A percentile compares a stretch with the other conserved stretches of the same genome.
phyloP scores from a whole-genome alignment of 2,797 vertebrate genomes.

The Sparus aurata region DNA sequence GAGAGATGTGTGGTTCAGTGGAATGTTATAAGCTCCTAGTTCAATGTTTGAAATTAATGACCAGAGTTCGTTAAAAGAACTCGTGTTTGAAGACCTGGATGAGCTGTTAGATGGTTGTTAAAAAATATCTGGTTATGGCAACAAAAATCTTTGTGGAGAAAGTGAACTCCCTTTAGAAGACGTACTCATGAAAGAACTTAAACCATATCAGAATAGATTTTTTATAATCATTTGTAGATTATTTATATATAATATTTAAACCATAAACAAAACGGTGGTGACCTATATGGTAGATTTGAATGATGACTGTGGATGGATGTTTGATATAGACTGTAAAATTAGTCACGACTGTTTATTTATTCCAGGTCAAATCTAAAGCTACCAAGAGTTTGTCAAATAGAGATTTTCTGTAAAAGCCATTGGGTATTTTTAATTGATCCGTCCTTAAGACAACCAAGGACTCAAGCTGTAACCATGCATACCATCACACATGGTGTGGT shows the following conservation, averaged over 20 bases:
- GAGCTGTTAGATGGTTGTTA: background rate
- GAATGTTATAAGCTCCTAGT: background rate
- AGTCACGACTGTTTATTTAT: slow-evolving; percentile 47
- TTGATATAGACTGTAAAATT: slow-evolving; percentile 20
- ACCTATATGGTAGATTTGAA: slow-evolving; percentile 35
- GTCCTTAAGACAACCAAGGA: slow-evolving; percentile 40
- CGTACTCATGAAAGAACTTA: slow-evolving; percentile 23
- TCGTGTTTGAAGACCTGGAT: background rate
- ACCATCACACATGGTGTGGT: slow-evolving; percentile 40
- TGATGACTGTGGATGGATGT: slow-evolving; percentile 21
- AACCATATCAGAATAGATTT: slow-evolving; percentile 36
- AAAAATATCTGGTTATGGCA: slow-evolving; percentile 2
- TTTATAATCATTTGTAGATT: slow-evolving; percentile 28
- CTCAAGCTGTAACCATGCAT: slow-evolving; percentile 57
- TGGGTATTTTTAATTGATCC: slow-evolving; percentile 25
- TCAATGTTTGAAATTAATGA: slow-evolving; percentile 30
- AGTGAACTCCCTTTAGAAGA: background rate
- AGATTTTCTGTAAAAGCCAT: slow-evolving; percentile 48
- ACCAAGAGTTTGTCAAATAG: slow-evolving; percentile 22
- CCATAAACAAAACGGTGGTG: slow-evolving; percentile 16
- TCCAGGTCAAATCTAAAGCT: slow-evolving; percentile 40
- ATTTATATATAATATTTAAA: slow-evolving; percentile 62
- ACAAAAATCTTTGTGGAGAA: slow-evolving; percentile 19
- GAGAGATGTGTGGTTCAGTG: slow-evolving; percentile 5
- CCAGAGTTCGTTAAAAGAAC: background rate